Conservation (phyloP, 2,797 vertebrate species). For the Gorsachius magnificus region DNA sequence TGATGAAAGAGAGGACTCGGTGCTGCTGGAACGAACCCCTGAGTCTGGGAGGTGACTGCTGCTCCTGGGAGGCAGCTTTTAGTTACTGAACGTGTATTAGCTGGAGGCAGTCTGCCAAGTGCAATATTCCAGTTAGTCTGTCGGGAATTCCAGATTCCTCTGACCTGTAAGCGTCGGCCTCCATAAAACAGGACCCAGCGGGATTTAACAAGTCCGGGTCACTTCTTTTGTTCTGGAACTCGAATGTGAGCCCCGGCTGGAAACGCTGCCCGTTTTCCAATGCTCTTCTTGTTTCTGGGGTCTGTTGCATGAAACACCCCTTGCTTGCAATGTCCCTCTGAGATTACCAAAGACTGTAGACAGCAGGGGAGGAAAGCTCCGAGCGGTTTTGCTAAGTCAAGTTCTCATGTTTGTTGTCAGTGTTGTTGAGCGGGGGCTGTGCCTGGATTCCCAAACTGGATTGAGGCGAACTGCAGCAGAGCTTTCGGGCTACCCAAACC, state of each 20-base stretch:
- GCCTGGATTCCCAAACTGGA: background rate
- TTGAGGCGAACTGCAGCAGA: fast-evolving
- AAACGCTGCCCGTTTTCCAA: background rate
- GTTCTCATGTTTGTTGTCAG: background rate
- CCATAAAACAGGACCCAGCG: background rate
- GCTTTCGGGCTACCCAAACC: background rate
- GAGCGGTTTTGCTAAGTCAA: background rate
- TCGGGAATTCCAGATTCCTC: background rate
- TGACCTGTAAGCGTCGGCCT: background rate
- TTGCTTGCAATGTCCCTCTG: background rate
- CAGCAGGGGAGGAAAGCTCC: background rate
- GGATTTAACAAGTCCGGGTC: background rate
- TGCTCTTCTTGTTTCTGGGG: background rate
- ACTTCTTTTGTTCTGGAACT: background rate
- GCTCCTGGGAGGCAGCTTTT: background rate
- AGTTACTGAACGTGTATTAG: background rate
- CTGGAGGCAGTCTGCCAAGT: constrained; percentile 15
- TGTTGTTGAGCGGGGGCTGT: background rate
- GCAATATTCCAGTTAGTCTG: constrained; percentile 10
- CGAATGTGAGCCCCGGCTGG: background rate
- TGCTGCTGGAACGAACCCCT: background rate
- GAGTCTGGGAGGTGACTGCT: background rate
- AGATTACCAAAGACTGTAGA: constrained; percentile 22
- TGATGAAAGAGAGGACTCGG: background rate
- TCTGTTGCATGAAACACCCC: background rate